Conservation (phyloP, 2,888 invertebrate species). For the Cremastinae sp. region DNA sequence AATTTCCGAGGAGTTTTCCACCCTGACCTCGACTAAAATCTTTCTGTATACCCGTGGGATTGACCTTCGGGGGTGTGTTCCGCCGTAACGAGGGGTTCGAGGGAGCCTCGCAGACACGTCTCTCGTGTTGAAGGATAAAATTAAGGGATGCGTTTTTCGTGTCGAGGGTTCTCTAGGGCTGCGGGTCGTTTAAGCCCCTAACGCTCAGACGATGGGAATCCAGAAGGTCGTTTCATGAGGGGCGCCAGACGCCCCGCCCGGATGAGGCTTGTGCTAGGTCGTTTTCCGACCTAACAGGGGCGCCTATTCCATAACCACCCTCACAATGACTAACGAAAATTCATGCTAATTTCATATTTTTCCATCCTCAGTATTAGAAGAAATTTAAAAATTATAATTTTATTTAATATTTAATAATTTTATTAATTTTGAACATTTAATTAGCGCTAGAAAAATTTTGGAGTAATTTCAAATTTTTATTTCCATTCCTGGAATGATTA, state of each 20-base stretch:
- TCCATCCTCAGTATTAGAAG: too few species aligned
- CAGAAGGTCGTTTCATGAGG: constrained; percentile 51
- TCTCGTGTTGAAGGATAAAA: constrained; percentile 39
- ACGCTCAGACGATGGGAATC: constrained; percentile 47
- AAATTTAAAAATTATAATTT: too few species aligned
- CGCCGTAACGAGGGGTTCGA: constrained; percentile 12
- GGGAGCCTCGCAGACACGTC: constrained; percentile 9
- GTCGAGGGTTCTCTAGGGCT: constrained; percentile 44
- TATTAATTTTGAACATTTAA: too few species aligned
- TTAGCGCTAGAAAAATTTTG: too few species aligned
- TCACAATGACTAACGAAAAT: neutral
- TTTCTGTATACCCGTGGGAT: constrained; percentile 6
- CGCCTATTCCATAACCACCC: too few species aligned
- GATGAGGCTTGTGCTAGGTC: constrained; percentile 58
- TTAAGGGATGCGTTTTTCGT: constrained; percentile 44
- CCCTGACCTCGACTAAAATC: constrained; percentile 50
- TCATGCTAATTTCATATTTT: neutral
- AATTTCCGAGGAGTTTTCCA: constrained; percentile 8
- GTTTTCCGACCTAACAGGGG: neutral
- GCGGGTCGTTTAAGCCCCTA: constrained; percentile 37
- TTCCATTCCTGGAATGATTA: too few species aligned
- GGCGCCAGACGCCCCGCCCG: constrained; percentile 36
- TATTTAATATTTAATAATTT: too few species aligned
- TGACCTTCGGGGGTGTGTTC: neutral
- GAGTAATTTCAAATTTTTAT: too few species aligned